A percentile compares a stretch with the other conserved stretches of the same genome.
These are phyloP conservation scores for Trachemys scripta DNA, from an alignment of 2,113 vertebrate genomes.

Conservation along the genomic window DNA sequence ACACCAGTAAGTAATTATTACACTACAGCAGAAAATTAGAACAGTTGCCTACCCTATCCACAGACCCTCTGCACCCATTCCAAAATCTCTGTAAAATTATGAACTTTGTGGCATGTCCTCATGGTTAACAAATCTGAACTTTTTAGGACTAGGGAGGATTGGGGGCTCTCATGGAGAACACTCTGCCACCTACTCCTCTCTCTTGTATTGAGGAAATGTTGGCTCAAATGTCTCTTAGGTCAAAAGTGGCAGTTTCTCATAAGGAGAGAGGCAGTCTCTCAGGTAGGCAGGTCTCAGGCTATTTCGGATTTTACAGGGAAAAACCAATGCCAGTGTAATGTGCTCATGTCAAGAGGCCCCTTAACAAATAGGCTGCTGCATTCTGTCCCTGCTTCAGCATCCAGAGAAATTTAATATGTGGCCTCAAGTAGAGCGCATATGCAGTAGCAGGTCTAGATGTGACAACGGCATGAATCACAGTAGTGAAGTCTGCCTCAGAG, in stretches of 20 bases:
- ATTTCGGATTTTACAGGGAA: not conserved
- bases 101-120: not conserved
- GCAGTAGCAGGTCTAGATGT: not conserved
- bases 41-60: not conserved
- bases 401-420: not conserved
- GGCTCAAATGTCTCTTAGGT: not conserved
- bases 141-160: not conserved
- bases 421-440: not conserved
- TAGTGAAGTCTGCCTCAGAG: not conserved
- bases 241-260: not conserved
- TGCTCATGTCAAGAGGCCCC: not conserved
- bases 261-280: not conserved
- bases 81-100: not conserved
- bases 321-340: accelerated
- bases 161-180: not conserved
- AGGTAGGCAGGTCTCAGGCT: not conserved
- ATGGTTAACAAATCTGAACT: not conserved
- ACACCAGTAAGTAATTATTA: not conserved
- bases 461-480: not conserved
- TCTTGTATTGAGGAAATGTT: not conserved
- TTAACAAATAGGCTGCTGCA: not conserved
- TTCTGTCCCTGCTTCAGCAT: not conserved
- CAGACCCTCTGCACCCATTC: not conserved
- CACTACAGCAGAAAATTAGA: not conserved
- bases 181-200: not conserved